Evolutionary conservation across 2,797 vertebrate genomes (phyloP).

Genomic region (Enteromius treurensis): DNA sequence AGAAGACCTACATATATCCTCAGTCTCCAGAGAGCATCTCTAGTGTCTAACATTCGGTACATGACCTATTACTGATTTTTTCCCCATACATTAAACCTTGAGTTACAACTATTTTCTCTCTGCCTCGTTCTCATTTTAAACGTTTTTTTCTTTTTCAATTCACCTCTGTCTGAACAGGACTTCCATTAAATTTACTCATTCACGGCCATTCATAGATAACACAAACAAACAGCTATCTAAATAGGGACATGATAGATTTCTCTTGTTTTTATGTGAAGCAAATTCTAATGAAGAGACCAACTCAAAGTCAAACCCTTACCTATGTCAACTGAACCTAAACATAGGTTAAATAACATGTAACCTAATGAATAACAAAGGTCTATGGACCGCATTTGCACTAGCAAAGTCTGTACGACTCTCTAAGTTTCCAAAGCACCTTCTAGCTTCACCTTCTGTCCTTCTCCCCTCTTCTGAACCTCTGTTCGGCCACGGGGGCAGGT

Average conservation of each 20-base stretch:
- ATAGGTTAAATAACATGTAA: conserved; percentile 4
- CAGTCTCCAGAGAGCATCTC: conserved; percentile 47
- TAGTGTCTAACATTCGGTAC: conserved; percentile 38
- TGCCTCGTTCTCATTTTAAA: conserved; percentile 6
- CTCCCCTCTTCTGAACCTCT: conserved; percentile 30
- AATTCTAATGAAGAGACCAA: neutral
- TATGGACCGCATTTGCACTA: neutral
- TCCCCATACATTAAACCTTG: conserved; percentile 73
- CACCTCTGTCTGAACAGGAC: conserved; percentile 11
- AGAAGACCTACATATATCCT: conserved; percentile 46
- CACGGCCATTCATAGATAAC: conserved; percentile 70
- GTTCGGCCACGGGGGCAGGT: conserved; percentile 30
- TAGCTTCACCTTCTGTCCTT: conserved; percentile 43
- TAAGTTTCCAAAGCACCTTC: neutral
- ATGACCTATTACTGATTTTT: conserved; percentile 69
- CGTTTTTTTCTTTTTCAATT: conserved; percentile 12
- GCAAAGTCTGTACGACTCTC: neutral
- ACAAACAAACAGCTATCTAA: neutral
- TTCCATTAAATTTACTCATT: conserved; percentile 57
- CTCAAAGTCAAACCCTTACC: conserved; percentile 63
- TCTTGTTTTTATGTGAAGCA: neutral
- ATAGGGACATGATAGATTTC: neutral
- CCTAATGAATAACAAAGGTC: neutral
- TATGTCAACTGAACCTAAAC: conserved; percentile 58
- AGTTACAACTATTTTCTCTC: conserved; percentile 72